Percentiles rank a stretch among this genome's conserved stretches.
These are phyloP conservation scores for Dryadula phaetusa DNA, from an alignment of 2,888 invertebrate species.

Conservation along the genomic window DNA sequence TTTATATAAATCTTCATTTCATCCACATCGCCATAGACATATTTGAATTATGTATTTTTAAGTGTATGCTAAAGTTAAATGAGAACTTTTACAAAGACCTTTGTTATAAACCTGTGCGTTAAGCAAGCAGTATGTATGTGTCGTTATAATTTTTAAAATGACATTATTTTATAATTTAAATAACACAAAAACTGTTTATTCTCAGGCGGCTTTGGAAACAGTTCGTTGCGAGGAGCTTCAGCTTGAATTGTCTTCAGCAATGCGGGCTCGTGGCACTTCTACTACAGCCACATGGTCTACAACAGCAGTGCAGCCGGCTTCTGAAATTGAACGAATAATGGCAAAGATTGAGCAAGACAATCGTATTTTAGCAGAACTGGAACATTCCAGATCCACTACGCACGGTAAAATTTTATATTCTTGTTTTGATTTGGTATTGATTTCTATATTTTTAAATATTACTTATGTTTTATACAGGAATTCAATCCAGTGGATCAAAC, in stretches of 20 bases:
- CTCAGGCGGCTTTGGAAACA: constrained; percentile 86
- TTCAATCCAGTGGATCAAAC: constrained; percentile 88
- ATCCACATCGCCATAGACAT: neutral
- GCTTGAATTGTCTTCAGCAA: constrained; percentile 91
- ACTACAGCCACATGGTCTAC: constrained; percentile 68
- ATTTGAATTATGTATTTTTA: constrained; percentile 15
- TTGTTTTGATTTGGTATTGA: neutral
- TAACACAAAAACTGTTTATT: neutral
- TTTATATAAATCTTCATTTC: constrained; percentile 1
- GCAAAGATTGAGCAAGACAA: constrained; percentile 97
- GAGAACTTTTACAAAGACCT: constrained; percentile 1
- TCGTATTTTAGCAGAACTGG: constrained; percentile 94
- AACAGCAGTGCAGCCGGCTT: constrained; percentile 81
- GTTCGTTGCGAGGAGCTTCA: constrained; percentile 95
- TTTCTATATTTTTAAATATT: neutral
- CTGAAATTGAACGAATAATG: constrained; percentile 96
- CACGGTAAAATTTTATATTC: constrained; percentile 71
- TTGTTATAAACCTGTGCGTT: neutral
- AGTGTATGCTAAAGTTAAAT: constrained; percentile 6
- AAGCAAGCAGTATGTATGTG: neutral
- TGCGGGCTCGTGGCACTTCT: constrained; percentile 77
- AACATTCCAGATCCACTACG: constrained; percentile 90
- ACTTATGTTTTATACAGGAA: constrained; percentile 62
- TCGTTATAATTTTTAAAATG: neutral
- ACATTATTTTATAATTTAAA: too few relatives aligned